Base-by-base conservation (phyloP, 2,113 vertebrate species). In the Microtus richardsoni region DNA sequence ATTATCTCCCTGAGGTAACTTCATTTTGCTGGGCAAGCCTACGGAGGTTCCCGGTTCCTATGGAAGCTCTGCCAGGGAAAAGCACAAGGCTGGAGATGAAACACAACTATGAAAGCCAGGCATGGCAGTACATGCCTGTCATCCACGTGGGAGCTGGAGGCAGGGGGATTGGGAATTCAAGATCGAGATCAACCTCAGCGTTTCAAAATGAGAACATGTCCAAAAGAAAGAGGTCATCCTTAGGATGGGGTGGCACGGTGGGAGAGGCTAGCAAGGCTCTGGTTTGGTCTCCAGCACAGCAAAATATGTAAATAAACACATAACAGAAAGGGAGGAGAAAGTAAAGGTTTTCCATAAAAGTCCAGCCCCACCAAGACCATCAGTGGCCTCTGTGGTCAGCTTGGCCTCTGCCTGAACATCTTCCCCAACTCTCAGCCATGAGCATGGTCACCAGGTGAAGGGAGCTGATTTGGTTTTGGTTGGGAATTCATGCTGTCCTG, bases 321-420 rank as follows among this genome's bases (percentile, higher is more conserved):
- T 14, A n/a, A 36, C 36, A 60, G 68, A 30, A 62, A 71, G 17
- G 2, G 9, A 10, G 24, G 21, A 41, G 24, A 70, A 71, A 39
- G 75, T 10, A 62, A 71, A 41, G 36, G 36, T 17, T 8, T 44
- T 9, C 49, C n/a, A 60, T 5, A 0, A 0, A 49, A 21, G 0
- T 28, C 54, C 73, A 62, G 28, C 47, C 44, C 52, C 75, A 39
- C 58, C 0, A 3, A 30, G 12, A 64, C 58, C 19, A 22, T 68
- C 64, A 70, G 52, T 30, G 13, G 17, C 44, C 75, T 62, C 5
- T 30, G 54, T 14, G n/a, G 52, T 60, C 30, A 26, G 14, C 0
- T 4, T n/a, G 33, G 16, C 28, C 26, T 62, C 71, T 54, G 47
- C 26, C 60, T 39, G 28, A 7, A 26, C 28, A 26, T 10, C 73